Evolutionary conservation across 2,113 vertebrate species (phyloP), one percentile per base, ranked within the genome.

Genomic region (Hemibagrus wyckioides): DNA sequence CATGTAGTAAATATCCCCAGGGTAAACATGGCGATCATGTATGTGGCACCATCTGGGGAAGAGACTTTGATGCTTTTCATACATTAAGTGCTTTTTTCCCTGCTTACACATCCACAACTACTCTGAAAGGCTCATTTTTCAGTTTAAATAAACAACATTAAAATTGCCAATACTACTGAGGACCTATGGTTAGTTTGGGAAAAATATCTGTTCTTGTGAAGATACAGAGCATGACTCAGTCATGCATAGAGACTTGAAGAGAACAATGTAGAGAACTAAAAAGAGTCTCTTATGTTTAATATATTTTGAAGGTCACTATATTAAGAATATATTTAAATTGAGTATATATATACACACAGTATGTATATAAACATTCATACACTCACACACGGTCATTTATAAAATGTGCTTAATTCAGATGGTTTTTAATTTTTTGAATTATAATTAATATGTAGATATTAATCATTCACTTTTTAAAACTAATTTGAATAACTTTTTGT

Each of bases 1-100:
- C 57, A 67, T 80, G 73, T 52, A 56, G 48, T 69, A 36, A 83
- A 48, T 63, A 77, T 85, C 73, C 75, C 13, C 44, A 48, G 36
- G 36, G 63, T 44, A 41, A 86, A 73, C 79, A 73, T 28, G 11
- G 36, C n/a, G 63, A 82, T 44, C 48, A 77, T 80, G 39, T 39
- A 13, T 71, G 48, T 56, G 67, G 39, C 82, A 83, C 39, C n/a
- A 67, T 65, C 63, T 83, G 17, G 33, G 41, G 17, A 67, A 48
- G 44, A 83, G 44, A 50, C 61, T 33, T 17, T 30, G 41, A 33
- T 56, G 57, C 56, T 82, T 61, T 63, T 83, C n/a, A 83, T 48
- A 50, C n/a, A 21, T n/a, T 52, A 83, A 65, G 33, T 50, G 48
- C 30, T 69, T n/a, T 71, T 50, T 13, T 69, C 10, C 14, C 41